Base-by-base conservation (phyloP, 2,797 vertebrate species). In the Hylomyscus alleni region DNA sequence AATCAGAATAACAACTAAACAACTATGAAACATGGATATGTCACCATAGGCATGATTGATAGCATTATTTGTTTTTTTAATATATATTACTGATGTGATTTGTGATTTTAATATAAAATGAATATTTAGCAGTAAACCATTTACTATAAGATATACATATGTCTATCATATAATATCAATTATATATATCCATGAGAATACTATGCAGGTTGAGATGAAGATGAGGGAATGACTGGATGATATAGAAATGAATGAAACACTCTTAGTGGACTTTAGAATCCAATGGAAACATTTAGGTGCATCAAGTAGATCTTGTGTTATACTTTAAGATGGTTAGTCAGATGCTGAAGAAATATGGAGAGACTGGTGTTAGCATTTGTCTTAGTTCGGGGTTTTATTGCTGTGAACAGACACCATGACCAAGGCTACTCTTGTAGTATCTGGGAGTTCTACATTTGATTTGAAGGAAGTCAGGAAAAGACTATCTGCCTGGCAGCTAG, bases 1-100 rank as follows among this genome's bases (percentile, higher is more conserved):
- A 89, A 93, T 91, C 67, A 95, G 34, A 22, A 20, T 40, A 93
- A 58, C 69, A 50, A 67, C 58, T 89, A 87, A 92, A 94, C 26
- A 95, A 84, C 29, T 65, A 75, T 96, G 95, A 89, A 88, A 76
- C 81, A 81, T 31, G 62, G 19, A 91, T 47, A 2, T 7, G n/a
- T 81, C 40, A 77, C 20, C 1, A 3, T 1, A 73, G 56, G 22
- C 37, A 40, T 50, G 29, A 47, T 76, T 37, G 29, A 52, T 40
- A 11, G 24, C 4, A 2, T 52, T 26, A 3, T 80, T 91, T 87
- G 2, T 56, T 56, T 50, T 60, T 89, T 81, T 92, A 92, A 56
- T 26, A 19, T 76, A 34, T 7, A 34, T 44, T 31, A 19, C 44
- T 83, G 50, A 14, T 89, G 50, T 3, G 78, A 20, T 86, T 93